A percentile compares a stretch with the other conserved stretches of the same genome.
phyloP scores from a whole-genome alignment of 92 coral and sea anemone species.

The Phenganax stokvisi region DNA sequence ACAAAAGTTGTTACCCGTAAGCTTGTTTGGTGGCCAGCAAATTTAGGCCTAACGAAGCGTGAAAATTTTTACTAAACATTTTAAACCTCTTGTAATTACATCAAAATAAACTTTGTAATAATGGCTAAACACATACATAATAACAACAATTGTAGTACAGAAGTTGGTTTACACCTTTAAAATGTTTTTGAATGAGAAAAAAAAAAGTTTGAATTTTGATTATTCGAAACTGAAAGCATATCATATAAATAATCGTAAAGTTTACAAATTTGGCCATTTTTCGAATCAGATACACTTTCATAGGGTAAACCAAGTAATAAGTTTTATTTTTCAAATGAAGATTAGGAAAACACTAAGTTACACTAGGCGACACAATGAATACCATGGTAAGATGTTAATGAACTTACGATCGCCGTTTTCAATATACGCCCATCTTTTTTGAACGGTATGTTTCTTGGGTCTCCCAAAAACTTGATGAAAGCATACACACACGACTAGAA shows the following conservation, averaged over 20 bases:
- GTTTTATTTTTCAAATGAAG: too few relatives aligned
- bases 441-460: constrained; percentile 5
- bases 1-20: too few relatives aligned
- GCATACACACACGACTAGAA: not conserved
- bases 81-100: not conserved
- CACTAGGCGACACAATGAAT: too few relatives aligned
- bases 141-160: not conserved
- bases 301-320: too few relatives aligned
- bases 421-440: constrained; percentile 34
- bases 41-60: not conserved
- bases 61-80: not conserved
- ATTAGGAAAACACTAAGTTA: too few relatives aligned
- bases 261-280: too few relatives aligned
- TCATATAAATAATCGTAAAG: too few relatives aligned
- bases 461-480: not conserved
- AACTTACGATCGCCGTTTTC: constrained; percentile 42
- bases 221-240: too few relatives aligned
- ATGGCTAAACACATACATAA: too few relatives aligned
- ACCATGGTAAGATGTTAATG: too few relatives aligned
- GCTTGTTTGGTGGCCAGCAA: not conserved
- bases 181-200: not conserved
- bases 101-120: not conserved
- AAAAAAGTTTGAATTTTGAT: not conserved
- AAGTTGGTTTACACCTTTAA: not conserved
- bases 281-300: too few relatives aligned